Base-by-base conservation (phyloP, 1,140 invertebrate species). In the Parapsyche elsis region DNA sequence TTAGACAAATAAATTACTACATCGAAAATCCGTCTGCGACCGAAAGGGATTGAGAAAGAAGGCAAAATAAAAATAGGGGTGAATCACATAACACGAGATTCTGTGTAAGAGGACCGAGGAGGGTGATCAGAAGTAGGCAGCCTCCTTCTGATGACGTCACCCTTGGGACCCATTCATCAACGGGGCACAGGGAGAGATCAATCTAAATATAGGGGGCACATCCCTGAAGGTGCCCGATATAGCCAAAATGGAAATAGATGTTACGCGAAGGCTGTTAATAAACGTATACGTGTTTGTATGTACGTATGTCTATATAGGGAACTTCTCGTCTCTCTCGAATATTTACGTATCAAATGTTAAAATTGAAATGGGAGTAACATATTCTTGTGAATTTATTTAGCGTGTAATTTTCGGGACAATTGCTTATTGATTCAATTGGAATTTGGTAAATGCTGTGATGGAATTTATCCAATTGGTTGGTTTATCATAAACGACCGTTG, bases 101-200 rank as follows among this genome's bases (percentile, higher is more conserved):
- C 21, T 16, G 14, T 1, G 1, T n/a, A 45, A 73, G 14, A 9
- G 38, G 44, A 46, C 38, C 45, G 26, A 45, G 30, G 45, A 24
- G 71, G 21, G 61, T 67, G 38, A 53, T 53, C 49, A 53, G 12
- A 23, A 26, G 64, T 1, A 38, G n/a, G 30, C 30, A 23, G 38
- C 16, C 38, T 16, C 57, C 7, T 38, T 59, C 30, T 46, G 75
- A 64, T n/a, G 59, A 77, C 26, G 75, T 44, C 30, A 64, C 75
- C 49, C 75, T 44, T 0, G 75, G 75, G 75, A 44, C 24, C 75
- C 24, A 77, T 77, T 44, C 61, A 77, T 77, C 75, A 77, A 30
- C 46, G 30, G 21, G 44, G 23, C 24, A 59, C 14, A 10, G 53
- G 26, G 26, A 64, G 19, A 26, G 46, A 77, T 77, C 57, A 57